Percentiles rank a stretch among this genome's conserved stretches.
These are phyloP conservation scores for Neomicropteryx cornuta DNA, from an alignment of 1,140 invertebrate genomes.

Conservation along the genomic window DNA sequence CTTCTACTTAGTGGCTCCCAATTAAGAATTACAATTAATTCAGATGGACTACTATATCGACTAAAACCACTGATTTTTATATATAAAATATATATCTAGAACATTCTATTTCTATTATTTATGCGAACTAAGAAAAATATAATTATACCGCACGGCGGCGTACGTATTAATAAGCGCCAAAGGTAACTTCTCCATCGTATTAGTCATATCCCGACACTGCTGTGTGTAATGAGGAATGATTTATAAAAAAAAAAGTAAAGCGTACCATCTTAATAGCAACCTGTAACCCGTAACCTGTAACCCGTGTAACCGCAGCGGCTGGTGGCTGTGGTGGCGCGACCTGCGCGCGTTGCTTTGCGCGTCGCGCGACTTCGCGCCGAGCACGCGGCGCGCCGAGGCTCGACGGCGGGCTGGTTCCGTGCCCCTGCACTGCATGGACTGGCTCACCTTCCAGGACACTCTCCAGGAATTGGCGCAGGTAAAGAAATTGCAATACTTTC, in stretches of 20 bases:
- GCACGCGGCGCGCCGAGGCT: conserved; percentile 23
- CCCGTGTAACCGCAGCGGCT: conserved; percentile 19
- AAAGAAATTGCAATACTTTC: too few relatives aligned
- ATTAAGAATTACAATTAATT: too few relatives aligned
- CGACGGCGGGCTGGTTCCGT: conserved; percentile 27
- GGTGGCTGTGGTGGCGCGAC: conserved; percentile 37
- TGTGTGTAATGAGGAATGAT: not conserved
- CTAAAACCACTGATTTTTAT: too few relatives aligned
- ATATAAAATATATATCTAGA: too few relatives aligned
- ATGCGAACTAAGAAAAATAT: too few relatives aligned
- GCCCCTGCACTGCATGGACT: conserved; percentile 26
- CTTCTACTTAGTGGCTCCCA: too few relatives aligned
- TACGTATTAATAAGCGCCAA: not conserved
- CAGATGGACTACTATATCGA: too few relatives aligned
- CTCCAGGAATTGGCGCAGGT: conserved; percentile 36
- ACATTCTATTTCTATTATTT: too few relatives aligned
- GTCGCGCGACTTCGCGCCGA: conserved; percentile 24
- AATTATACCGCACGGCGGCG: too few relatives aligned
- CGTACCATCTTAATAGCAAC: not conserved
- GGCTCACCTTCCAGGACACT: conserved; percentile 34
- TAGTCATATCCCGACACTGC: not conserved
- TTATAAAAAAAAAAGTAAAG: not conserved
- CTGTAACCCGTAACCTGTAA: not conserved
- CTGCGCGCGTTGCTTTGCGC: conserved; percentile 29
- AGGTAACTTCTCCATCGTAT: not conserved